Evolutionary conservation across 2,113 vertebrate species (phyloP).

Genomic region (Capra hircus): DNA sequence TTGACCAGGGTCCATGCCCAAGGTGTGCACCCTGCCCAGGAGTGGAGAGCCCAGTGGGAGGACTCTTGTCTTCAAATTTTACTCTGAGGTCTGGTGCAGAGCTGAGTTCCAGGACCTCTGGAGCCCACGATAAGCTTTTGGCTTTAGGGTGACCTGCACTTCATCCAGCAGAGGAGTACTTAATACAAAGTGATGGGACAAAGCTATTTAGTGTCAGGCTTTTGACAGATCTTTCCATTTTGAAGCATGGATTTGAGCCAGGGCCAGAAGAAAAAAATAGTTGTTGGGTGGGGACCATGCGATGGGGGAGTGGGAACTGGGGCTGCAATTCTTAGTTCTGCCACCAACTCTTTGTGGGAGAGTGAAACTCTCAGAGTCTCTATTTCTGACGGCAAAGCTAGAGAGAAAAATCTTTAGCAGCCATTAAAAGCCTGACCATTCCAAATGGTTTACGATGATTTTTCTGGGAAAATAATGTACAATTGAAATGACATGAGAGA

Average conservation of each 20-base stretch:
- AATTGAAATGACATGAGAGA: slow-evolving; percentile 26
- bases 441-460: slow-evolving; percentile 32
- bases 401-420: slow-evolving; percentile 26
- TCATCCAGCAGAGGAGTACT: not conserved
- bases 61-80: not conserved
- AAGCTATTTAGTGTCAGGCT: not conserved
- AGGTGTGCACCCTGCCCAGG: not conserved
- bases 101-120: not conserved
- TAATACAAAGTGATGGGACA: not conserved
- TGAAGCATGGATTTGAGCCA: not conserved
- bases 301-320: not conserved
- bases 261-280: not conserved
- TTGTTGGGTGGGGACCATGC: not conserved
- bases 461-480: slow-evolving; percentile 61
- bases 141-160: not conserved
- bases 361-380: not conserved
- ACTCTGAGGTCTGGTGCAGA: not conserved
- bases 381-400: not conserved
- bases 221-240: slow-evolving; percentile 4
- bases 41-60: not conserved
- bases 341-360: not conserved
- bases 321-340: not conserved
- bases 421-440: not conserved
- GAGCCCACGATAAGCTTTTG: not conserved
- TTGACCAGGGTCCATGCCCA: not conserved